These are phyloP conservation scores for Subanguina moxae DNA, from an alignment of 1,140 invertebrate species.

Conservation along the genomic window DNA sequence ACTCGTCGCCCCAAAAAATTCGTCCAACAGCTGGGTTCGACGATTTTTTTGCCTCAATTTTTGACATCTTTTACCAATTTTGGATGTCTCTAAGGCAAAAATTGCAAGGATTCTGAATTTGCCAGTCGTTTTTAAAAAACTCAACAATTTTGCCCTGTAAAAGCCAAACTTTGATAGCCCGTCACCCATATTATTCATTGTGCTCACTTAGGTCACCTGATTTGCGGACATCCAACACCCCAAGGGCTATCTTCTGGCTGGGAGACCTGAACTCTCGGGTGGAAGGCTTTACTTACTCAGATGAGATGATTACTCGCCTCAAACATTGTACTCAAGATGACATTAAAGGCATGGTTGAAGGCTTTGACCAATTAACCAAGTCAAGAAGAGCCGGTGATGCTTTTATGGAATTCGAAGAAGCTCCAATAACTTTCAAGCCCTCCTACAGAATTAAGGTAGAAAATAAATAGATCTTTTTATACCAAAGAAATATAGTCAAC, in stretches of 20 bases:
- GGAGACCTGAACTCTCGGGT: constrained; percentile 33
- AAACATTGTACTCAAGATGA: background rate
- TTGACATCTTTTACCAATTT: no score
- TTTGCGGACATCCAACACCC: background rate
- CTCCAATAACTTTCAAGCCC: constrained; percentile 30
- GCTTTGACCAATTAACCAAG: constrained; percentile 30
- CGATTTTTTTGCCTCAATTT: no score
- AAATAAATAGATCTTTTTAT: background rate
- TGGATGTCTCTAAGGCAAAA: no score
- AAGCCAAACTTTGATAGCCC: no score
- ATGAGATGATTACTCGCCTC: background rate
- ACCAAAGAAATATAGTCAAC: background rate
- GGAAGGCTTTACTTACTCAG: constrained; percentile 20
- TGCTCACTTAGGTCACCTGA: no score
- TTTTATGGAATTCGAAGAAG: constrained; percentile 27
- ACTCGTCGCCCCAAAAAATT: no score
- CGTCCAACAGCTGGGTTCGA: no score
- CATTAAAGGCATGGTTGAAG: constrained; percentile 10
- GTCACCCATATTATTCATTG: no score
- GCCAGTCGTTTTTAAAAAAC: no score
- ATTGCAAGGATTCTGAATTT: no score
- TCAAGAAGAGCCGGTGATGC: constrained; percentile 8
- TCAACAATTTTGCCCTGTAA: no score
- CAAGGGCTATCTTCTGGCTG: constrained; percentile 29
- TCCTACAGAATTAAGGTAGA: constrained; percentile 36